Evolutionary conservation across 30 jellyfish, hydroid and myxozoan species (phyloP), one percentile per base, ranked within the genome.

Genomic region (Phacellophora camtschatica): DNA sequence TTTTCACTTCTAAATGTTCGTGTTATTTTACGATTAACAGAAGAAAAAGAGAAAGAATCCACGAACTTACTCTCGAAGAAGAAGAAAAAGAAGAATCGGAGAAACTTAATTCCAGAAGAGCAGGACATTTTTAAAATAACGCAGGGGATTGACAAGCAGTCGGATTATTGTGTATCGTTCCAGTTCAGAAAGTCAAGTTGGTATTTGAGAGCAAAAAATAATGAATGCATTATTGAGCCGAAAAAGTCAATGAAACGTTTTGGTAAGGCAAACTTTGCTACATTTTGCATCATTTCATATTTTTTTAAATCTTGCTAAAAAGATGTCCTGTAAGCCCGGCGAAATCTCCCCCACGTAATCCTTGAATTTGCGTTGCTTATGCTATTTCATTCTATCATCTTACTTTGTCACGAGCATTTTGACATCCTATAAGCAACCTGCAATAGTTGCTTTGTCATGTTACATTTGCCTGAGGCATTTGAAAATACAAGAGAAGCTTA

Each of bases 211-310:
- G 84, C 84, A 7, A 71, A 71, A 42, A 45, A 63, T 5, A 57
- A 31, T 25, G 71, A 71, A 46, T 71, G 84, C 57, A 48, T 49
- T 62, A 71, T 71, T 24, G 84, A 71, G 23, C 84, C 84, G 37
- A 50, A 30, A 24, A 18, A 25, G 39, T 8, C 19, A 2, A 29
- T 53, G 84, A 71, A 51, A 24, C 71, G 50, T 49, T 46, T 48
- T 53, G 84, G 84, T 71, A 48, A 49, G 84, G 6, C 5, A 1
- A n/a, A 34, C 35, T 20, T 16, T 15, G 16, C 64, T 15, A 5
- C 16, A n/a, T n/a, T n/a, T n/a, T n/a, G n/a, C n/a, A n/a, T n/a
- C n/a, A n/a, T n/a, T n/a, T n/a, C n/a, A n/a, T n/a, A n/a, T n/a
- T n/a, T n/a, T n/a, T n/a, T n/a, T n/a, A n/a, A n/a, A n/a, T n/a